A percentile compares a stretch with the other conserved stretches of the same genome.
phyloP scores from a whole-genome alignment of 2,888 invertebrate species.

The Heteromurus nitidus region DNA sequence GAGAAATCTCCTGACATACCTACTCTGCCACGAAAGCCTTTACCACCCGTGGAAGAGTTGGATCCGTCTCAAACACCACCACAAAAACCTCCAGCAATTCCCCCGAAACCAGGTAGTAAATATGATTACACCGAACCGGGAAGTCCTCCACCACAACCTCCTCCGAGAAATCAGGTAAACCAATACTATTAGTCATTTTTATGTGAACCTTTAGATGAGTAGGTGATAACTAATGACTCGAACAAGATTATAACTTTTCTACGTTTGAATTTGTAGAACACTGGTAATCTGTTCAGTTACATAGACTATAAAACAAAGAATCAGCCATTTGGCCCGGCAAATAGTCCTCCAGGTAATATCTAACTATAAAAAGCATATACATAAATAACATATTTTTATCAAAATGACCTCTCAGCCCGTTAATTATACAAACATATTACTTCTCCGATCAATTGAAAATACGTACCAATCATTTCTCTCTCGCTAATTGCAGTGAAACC shows the following conservation, averaged over 20 bases:
- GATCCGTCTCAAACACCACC: not conserved
- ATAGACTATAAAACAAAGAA: slow-evolving; percentile 64
- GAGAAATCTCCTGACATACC: slow-evolving; percentile 16
- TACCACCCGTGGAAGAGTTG: not conserved
- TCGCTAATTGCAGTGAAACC: not conserved
- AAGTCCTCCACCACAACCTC: slow-evolving; percentile 64
- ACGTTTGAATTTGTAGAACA: slow-evolving; percentile 45
- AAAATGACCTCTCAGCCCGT: not conserved
- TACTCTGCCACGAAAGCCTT: not conserved
- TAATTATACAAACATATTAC: no score
- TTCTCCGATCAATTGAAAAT: no score
- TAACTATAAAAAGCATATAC: not conserved
- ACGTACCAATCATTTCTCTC: not conserved
- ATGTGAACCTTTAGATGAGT: not conserved
- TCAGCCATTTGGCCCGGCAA: not conserved
- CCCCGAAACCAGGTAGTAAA: slow-evolving; percentile 16
- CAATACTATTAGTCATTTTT: not conserved
- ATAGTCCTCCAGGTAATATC: not conserved
- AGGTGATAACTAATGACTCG: not conserved
- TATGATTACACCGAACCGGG: slow-evolving; percentile 16
- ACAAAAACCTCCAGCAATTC: slow-evolving; percentile 2
- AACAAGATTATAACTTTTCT: no score
- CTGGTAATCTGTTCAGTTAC: slow-evolving; percentile 60
- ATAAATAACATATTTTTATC: not conserved
- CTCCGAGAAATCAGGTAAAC: slow-evolving; percentile 66